Conservation (phyloP, 2,113 vertebrate species). For the Lonchura striata region DNA sequence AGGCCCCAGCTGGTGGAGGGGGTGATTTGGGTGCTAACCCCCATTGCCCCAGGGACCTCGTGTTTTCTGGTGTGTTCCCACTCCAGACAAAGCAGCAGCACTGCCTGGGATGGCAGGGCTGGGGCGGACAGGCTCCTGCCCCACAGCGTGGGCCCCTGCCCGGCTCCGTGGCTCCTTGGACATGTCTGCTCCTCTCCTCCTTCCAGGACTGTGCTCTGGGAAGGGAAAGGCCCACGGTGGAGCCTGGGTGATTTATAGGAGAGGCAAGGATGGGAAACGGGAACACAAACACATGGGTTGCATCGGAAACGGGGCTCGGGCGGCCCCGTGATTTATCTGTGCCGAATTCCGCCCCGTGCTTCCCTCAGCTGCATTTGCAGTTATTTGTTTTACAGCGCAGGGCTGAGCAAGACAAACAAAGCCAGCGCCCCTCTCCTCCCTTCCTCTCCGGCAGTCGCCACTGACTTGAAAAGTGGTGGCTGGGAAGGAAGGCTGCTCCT, state of each 20-base stretch:
- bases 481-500: constrained; percentile 17
- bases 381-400: constrained; percentile 15
- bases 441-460: constrained; percentile 43
- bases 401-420: constrained; percentile 55
- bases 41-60: neutral
- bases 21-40: neutral
- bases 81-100: neutral
- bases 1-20: neutral
- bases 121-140: neutral
- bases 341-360: constrained; percentile 21
- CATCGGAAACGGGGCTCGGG: constrained; percentile 33
- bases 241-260: constrained; percentile 10
- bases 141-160: neutral
- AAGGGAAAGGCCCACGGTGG: neutral
- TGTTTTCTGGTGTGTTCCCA: neutral
- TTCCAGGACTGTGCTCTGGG: neutral
- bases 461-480: constrained; percentile 11
- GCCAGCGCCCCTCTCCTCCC: constrained; percentile 60
- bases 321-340: constrained; percentile 56
- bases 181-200: neutral
- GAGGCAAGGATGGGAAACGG: constrained; percentile 25
- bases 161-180: rapidly evolving
- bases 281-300: constrained; percentile 43
- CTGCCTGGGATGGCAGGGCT: neutral
- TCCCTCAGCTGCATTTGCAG: constrained; percentile 51